A percentile compares a stretch with the other conserved stretches of the same genome.
Conservation (phyloP, 1,140 invertebrate genomes). For the Rhyacophila brunnea region DNA sequence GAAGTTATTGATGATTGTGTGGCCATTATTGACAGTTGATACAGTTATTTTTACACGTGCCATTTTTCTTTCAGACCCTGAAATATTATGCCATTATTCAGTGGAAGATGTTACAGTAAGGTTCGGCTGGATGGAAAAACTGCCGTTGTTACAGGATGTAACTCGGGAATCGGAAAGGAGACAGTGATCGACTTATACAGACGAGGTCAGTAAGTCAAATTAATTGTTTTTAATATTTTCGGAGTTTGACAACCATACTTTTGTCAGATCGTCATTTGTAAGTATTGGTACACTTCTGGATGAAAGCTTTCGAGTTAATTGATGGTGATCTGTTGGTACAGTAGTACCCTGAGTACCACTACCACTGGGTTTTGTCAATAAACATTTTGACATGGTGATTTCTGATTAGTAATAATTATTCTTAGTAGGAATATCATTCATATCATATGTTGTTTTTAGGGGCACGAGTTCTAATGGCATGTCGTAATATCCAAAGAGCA, state of each 20-base stretch:
- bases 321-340: no score
- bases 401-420: no score
- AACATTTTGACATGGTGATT: no score
- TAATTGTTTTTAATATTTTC: neutral
- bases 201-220: conserved; percentile 61
- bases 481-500: conserved; percentile 58
- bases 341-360: no score
- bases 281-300: no score
- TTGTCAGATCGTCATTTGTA: neutral
- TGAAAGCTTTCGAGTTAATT: no score
- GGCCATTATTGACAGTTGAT: no score
- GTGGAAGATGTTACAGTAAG: conserved; percentile 44
- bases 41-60: no score
- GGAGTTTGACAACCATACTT: neutral
- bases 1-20: no score
- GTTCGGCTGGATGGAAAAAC: conserved; percentile 65
- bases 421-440: no score
- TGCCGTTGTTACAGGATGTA: conserved; percentile 79
- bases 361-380: no score
- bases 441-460: conserved; percentile 51
- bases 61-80: conserved; percentile 27
- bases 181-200: conserved; percentile 71
- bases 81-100: conserved; percentile 39
- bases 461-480: conserved; percentile 79
- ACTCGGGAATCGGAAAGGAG: conserved; percentile 85